A percentile compares a stretch with the other conserved stretches of the same genome.
Evolutionary conservation across 2,888 invertebrate genomes (phyloP).

Genomic region (Cordilura impudica): DNA sequence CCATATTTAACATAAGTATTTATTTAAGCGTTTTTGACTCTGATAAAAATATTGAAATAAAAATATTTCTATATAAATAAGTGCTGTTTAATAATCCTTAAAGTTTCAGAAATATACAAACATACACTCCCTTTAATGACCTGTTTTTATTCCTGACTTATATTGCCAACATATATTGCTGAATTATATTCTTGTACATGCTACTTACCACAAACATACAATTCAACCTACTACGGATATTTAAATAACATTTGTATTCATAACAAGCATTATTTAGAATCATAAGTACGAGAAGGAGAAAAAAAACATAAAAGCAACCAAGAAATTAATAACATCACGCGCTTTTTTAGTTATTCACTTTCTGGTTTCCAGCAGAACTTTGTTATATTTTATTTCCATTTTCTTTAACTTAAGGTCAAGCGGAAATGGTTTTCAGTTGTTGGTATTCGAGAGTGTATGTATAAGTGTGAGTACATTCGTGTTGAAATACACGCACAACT

Average conservation of each 20-base stretch:
- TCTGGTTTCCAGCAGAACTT: not conserved
- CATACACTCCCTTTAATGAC: too few species aligned
- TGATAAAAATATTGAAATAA: too few species aligned
- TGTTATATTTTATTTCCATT: not conserved
- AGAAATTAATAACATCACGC: slow-evolving; percentile 33
- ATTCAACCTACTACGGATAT: not conserved
- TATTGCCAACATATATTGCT: not conserved
- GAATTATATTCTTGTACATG: not conserved
- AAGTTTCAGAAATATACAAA: too few species aligned
- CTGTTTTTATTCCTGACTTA: not conserved
- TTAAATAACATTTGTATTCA: slow-evolving; percentile 30
- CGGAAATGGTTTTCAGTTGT: not conserved
- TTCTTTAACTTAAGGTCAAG: slow-evolving; percentile 35
- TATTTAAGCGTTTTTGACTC: too few species aligned
- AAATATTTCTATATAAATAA: too few species aligned
- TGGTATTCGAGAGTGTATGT: not conserved
- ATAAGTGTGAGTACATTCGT: not conserved
- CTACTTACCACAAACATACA: not conserved
- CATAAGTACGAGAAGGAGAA: not conserved
- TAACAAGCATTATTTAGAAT: slow-evolving; percentile 22
- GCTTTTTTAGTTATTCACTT: slow-evolving; percentile 2
- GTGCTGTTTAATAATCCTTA: too few species aligned
- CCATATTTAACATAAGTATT: too few species aligned
- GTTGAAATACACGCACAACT: slow-evolving; percentile 31
- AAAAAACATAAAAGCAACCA: slow-evolving; percentile 8